Evolutionary conservation across 2,797 vertebrate species (phyloP), one percentile per base, ranked within the genome.

Genomic region (Apogon talboti): DNA sequence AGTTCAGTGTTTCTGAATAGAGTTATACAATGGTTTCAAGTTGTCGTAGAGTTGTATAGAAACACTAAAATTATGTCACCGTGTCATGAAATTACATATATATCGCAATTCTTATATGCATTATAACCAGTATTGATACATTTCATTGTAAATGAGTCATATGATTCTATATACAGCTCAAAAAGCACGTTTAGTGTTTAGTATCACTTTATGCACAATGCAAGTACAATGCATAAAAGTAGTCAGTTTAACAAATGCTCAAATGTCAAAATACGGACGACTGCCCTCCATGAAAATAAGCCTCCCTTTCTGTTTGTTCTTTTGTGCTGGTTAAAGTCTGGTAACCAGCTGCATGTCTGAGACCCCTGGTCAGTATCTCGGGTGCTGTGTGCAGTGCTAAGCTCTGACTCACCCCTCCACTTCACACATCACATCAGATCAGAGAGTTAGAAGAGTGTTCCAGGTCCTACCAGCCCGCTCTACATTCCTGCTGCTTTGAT

Each of bases 401-500:
- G 82, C 74, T 72, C 65, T 59, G 75, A 74, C 78, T 87, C 87
- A 81, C 84, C 78, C 75, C 75, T 85, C 81, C 78, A 88, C 87
- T 89, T 90, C 82, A 85, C 87, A 88, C 85, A 88, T 90, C 86
- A 89, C 84, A 89, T 92, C 82, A 90, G 58, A 89, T 89, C 88
- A 87, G 80, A 89, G 85, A 70, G 82, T 79, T 81, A 42, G 78
- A 71, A 74, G 83, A 82, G 81, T 73, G 84, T 82, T 91, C 87
- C 90, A 90, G 91, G 89, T 84, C 75, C 81, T 63, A 84, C 86
- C 84, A 91, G 87, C 74, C 90, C 56, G 81, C 78, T 78, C 81
- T 75, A 86, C 92, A 94, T 95, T 94, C 94, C 89, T 93, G 83
- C 63, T 78, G 86, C 92, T 93, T 93, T 93, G 92, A 93, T 93